Evolutionary conservation across 2,113 vertebrate genomes (phyloP).

Genomic region (Sporophila hypoxantha): DNA sequence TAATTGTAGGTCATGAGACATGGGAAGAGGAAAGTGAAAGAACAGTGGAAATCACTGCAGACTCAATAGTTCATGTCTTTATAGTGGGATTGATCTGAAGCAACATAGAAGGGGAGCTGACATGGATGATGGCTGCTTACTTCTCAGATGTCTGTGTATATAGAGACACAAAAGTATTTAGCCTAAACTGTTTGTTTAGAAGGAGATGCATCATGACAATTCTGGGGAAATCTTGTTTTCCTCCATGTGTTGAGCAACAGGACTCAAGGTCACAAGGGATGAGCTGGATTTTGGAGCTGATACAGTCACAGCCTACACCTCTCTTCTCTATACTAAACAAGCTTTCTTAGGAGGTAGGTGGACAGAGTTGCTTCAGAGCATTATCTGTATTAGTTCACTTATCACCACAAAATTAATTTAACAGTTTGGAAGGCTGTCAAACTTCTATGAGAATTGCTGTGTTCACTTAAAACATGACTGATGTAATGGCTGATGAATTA

Average conservation of each 20-base stretch:
- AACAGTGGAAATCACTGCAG: not conserved
- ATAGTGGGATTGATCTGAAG: not conserved
- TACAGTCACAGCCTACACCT: not conserved
- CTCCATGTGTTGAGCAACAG: not conserved
- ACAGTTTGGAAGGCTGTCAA: not conserved
- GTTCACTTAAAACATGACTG: not conserved
- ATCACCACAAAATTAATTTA: not conserved
- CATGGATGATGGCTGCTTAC: not conserved
- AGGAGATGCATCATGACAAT: not conserved
- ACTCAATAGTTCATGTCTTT: not conserved
- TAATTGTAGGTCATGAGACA: not conserved
- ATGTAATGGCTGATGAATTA: not conserved
- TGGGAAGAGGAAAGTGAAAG: not conserved
- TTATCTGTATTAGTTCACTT: not conserved
- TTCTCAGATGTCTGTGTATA: not conserved
- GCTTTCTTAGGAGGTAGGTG: not conserved
- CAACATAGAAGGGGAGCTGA: not conserved
- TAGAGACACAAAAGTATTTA: not conserved
- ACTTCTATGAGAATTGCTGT: not conserved
- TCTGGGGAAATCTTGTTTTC: not conserved
- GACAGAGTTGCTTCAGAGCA: not conserved
- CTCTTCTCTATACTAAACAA: not conserved
- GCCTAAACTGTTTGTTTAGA: not conserved
- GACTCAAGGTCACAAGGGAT: not conserved
- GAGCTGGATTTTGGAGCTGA: not conserved